These are phyloP conservation scores for Decapterus maruadsi DNA, from an alignment of 2,797 vertebrate species.

Conservation along the genomic window DNA sequence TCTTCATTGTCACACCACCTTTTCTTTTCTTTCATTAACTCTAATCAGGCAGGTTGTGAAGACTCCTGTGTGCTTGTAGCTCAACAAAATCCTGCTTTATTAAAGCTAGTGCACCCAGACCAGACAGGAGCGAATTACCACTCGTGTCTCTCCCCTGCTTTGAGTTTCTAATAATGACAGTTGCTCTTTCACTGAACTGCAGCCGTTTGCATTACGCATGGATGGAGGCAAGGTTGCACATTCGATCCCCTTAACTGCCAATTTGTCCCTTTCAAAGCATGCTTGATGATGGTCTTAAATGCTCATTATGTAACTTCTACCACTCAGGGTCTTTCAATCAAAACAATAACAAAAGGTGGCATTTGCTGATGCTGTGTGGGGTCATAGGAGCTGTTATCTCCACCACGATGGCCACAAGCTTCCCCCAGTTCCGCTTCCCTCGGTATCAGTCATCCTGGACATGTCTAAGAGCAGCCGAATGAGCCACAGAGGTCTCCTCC, in stretches of 20 bases:
- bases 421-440: too few species aligned
- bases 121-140: slow-evolving; percentile 1
- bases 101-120: neutral
- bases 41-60: slow-evolving; percentile 34
- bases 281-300: neutral
- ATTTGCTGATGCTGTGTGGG: too few species aligned
- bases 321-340: too few species aligned
- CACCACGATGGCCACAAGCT: too few species aligned
- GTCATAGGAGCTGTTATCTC: too few species aligned
- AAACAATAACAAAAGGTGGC: too few species aligned
- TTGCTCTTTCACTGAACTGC: neutral
- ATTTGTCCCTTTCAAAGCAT: neutral
- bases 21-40: slow-evolving; percentile 12
- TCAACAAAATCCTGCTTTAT: slow-evolving; percentile 16
- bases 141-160: neutral
- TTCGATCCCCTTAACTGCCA: neutral
- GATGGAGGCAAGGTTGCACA: slow-evolving; percentile 13
- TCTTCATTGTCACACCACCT: slow-evolving; percentile 23
- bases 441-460: too few species aligned
- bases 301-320: too few species aligned
- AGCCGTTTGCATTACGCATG: neutral
- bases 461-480: too few species aligned
- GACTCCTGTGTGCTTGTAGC: neutral
- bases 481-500: too few species aligned
- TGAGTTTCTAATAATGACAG: neutral